Evolutionary conservation across 1,140 invertebrate genomes (phyloP), one percentile per base, ranked within the genome.

Genomic region (Drosophila kanapiae): DNA sequence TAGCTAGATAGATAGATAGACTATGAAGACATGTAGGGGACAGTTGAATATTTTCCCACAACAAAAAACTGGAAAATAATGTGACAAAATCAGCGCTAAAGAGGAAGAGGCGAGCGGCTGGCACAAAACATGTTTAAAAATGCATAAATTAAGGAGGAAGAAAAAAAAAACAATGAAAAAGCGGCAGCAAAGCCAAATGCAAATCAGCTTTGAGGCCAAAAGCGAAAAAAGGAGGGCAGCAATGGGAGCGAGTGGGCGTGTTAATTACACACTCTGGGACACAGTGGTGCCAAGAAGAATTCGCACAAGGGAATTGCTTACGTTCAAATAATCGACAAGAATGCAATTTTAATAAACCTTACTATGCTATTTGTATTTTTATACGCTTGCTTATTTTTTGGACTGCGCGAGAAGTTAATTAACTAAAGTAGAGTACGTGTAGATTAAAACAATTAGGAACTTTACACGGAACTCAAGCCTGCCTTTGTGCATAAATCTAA

Each of bases 101-200:
- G 59, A 57, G 45, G 60, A 61, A 69, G 57, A 43, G 60, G 5
- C 48, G 4, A 18, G 38, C 18, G 27, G 68, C 63, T 71, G 57
- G 62, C 69, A 82, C 76, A 67, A 85, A 85, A 86, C 82, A 86
- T 86, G 82, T 85, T 85, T 86, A 68, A 87, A 87, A 76, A 82
- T 82, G 82, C 83, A 87, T 86, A 86, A 86, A 86, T 86, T 82
- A 82, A 84, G 75, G 47, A 42, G 38, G 48, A 11, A 3, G 11
- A 27, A 18, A 42, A 33, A 23, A 72, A 62, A 40, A 54, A 74
- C 51, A 75, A 64, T 53, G 53, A 75, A 76, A 42, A 65, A 75
- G 58, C 63, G 63, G 74, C 74, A 72, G 62, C 62, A 61, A 68
- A 72, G 45, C 42, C 65, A 72, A 79, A 86, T 86, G 83, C 75